These are phyloP conservation scores for Kryptolebias ocellatus DNA, from an alignment of 2,797 vertebrate species.

Conservation along the genomic window DNA sequence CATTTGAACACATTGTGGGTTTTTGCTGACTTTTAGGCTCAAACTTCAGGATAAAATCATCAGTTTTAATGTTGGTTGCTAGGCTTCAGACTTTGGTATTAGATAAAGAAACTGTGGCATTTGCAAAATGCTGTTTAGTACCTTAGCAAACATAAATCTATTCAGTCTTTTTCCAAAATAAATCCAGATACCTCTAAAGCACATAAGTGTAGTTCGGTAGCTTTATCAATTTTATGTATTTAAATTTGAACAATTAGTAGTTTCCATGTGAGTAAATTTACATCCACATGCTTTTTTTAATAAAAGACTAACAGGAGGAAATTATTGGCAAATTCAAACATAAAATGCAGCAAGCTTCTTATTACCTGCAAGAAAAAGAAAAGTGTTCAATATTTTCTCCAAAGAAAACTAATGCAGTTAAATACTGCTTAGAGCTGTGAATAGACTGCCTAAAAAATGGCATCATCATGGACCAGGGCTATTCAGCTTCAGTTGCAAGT, in stretches of 20 bases:
- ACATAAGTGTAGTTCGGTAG: no score
- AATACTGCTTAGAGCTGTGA: no score
- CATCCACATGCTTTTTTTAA: not conserved
- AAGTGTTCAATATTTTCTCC: no score
- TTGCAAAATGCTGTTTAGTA: not conserved
- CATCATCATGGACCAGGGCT: no score
- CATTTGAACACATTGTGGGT: slow-evolving; percentile 19
- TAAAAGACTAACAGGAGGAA: not conserved
- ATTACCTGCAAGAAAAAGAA: not conserved
- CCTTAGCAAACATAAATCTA: no score
- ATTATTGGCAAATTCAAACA: not conserved
- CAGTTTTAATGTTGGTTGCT: not conserved
- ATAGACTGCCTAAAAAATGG: no score
- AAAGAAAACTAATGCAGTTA: no score
- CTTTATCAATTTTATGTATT: no score
- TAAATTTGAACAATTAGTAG: not conserved
- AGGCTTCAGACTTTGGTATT: not conserved
- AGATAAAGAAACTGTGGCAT: not conserved
- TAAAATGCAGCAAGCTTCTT: not conserved
- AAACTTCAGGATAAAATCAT: slow-evolving; percentile 13
- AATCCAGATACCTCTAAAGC: no score
- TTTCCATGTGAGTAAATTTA: not conserved
- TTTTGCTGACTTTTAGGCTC: slow-evolving; percentile 26
- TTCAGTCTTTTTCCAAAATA: no score
- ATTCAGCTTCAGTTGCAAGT: no score